These are phyloP conservation scores for Eutolmus rufibarbis DNA, from an alignment of 2,888 invertebrate species.

Conservation along the genomic window DNA sequence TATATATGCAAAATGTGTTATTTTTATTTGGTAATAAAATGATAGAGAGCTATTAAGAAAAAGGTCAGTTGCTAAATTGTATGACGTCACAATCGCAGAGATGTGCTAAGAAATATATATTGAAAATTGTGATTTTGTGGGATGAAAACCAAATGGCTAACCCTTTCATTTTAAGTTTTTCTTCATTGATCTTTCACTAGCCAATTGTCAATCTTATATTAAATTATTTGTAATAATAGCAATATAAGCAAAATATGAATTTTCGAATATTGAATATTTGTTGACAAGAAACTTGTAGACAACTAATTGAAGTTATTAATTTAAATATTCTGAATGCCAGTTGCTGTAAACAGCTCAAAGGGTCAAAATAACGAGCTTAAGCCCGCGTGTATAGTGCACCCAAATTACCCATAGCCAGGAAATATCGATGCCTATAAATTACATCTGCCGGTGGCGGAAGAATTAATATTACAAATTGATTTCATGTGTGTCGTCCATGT, in stretches of 20 bases:
- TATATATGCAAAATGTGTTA: too few relatives aligned
- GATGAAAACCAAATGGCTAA: too few relatives aligned
- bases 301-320: not conserved
- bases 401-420: not conserved
- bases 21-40: too few relatives aligned
- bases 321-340: not conserved
- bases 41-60: too few relatives aligned
- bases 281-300: not conserved
- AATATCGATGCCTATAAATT: not conserved
- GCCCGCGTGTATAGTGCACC: not conserved
- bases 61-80: too few relatives aligned
- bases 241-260: not conserved
- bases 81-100: too few relatives aligned
- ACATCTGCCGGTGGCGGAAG: not conserved
- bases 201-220: not conserved
- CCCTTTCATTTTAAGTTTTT: too few relatives aligned
- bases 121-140: too few relatives aligned
- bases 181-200: too few relatives aligned
- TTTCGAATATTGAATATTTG: not conserved
- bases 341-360: not conserved
- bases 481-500: not conserved
- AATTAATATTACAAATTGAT: not conserved
- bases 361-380: not conserved
- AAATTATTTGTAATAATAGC: not conserved
- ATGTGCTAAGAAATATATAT: too few relatives aligned